Conservation (phyloP, 2,888 invertebrate species). For the Heliconius charithonia region DNA sequence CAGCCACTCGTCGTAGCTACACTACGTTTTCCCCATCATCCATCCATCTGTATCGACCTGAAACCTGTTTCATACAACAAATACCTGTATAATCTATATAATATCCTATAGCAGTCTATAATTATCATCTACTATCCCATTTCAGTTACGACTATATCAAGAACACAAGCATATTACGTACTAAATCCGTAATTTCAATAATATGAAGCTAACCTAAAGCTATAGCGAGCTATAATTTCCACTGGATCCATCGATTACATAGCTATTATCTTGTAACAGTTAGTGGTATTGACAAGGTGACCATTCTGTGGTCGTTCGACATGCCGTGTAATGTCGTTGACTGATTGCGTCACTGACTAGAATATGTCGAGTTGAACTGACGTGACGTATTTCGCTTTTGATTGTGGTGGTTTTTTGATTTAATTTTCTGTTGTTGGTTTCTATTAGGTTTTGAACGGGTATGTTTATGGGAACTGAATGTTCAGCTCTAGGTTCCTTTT, state of each 20-base stretch:
- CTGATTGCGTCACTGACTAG: conserved; percentile 16
- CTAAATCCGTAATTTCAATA: conserved; percentile 6
- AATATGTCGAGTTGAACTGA: conserved; percentile 3
- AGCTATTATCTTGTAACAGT: conserved; percentile 24
- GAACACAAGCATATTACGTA: not conserved
- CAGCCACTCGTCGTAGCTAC: too few species aligned
- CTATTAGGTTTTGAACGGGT: not conserved
- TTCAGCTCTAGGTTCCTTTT: too few species aligned
- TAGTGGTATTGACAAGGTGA: conserved; percentile 27
- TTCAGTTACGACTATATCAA: not conserved
- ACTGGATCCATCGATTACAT: conserved; percentile 16
- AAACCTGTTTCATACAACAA: too few species aligned
- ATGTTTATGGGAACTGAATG: too few species aligned
- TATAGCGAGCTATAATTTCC: conserved; percentile 9
- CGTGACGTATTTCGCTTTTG: conserved; percentile 18
- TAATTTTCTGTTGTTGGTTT: not conserved
- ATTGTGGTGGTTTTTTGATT: not conserved
- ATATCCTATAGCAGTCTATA: not conserved
- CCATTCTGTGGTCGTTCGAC: conserved; percentile 18
- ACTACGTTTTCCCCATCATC: too few species aligned
- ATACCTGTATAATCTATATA: not conserved
- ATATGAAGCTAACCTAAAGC: not conserved
- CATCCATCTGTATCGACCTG: too few species aligned
- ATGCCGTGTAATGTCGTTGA: conserved; percentile 21
- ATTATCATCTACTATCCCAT: not conserved